phyloP scores from a whole-genome alignment of 2,797 vertebrate genomes.

The Numenius phaeopus region DNA sequence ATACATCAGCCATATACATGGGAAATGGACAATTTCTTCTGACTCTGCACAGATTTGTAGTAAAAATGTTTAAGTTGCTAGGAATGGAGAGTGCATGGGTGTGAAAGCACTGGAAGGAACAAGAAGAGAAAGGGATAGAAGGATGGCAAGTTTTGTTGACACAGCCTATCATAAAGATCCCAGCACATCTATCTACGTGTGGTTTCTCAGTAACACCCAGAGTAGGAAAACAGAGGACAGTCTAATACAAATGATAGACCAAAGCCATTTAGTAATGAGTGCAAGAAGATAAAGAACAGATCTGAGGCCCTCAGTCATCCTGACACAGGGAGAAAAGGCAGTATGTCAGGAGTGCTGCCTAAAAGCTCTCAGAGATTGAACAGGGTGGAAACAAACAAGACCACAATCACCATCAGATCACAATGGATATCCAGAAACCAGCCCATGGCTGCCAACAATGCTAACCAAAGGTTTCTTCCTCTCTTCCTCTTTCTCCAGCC shows the following conservation, averaged over 20 bases:
- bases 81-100: neutral
- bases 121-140: neutral
- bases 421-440: neutral
- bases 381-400: neutral
- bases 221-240: neutral
- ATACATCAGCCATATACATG: accelerated
- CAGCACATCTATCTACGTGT: neutral
- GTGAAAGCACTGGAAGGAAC: neutral
- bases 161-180: neutral
- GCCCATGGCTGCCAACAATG: neutral
- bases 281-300: neutral
- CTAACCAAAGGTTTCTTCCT: neutral
- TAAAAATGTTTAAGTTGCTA: neutral
- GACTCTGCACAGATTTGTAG: neutral
- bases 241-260: neutral
- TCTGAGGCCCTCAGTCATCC: neutral
- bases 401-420: neutral
- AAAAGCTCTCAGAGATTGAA: neutral
- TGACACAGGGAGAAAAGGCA: neutral
- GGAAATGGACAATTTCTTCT: neutral
- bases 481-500: neutral
- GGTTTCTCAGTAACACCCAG: neutral
- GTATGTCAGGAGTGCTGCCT: neutral
- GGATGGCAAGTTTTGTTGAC: neutral
- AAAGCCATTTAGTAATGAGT: neutral